phyloP scores from a whole-genome alignment of 2,888 invertebrate genomes.

The Invenusta paracnida region DNA sequence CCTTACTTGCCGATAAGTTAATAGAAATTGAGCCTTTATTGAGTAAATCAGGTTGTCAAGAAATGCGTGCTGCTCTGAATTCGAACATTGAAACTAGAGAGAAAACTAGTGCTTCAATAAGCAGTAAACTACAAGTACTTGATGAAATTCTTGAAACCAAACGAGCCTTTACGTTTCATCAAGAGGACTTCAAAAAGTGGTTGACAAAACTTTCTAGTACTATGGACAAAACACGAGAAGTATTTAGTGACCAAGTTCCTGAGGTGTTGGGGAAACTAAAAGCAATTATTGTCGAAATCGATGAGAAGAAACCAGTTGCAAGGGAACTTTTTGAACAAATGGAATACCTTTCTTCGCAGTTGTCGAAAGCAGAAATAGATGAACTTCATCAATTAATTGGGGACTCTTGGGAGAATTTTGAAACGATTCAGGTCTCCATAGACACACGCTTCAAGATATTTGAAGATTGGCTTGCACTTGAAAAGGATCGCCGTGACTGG shows the following conservation, averaged over 20 bases:
- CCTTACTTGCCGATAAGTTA: background rate
- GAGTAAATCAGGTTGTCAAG: background rate
- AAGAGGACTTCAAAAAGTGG: background rate
- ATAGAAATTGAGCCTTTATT: background rate
- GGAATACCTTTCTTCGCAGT: background rate
- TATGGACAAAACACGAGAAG: background rate
- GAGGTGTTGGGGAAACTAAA: background rate
- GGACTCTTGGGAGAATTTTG: background rate
- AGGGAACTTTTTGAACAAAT: background rate
- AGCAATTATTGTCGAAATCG: background rate
- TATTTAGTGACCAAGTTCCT: background rate
- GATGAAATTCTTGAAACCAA: background rate
- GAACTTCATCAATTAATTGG: background rate
- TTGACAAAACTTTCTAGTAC: background rate
- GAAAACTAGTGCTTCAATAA: background rate
- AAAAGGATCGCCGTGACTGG: constrained; percentile 10
- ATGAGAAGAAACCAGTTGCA: background rate
- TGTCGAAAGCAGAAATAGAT: background rate
- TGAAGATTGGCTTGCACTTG: background rate
- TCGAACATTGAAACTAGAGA: background rate
- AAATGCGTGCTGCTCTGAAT: background rate
- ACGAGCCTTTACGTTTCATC: background rate
- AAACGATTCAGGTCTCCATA: background rate
- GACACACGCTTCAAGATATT: background rate
- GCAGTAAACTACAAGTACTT: background rate